Conservation (phyloP, 2,888 invertebrate species). For the Tetanocera ferruginea region DNA sequence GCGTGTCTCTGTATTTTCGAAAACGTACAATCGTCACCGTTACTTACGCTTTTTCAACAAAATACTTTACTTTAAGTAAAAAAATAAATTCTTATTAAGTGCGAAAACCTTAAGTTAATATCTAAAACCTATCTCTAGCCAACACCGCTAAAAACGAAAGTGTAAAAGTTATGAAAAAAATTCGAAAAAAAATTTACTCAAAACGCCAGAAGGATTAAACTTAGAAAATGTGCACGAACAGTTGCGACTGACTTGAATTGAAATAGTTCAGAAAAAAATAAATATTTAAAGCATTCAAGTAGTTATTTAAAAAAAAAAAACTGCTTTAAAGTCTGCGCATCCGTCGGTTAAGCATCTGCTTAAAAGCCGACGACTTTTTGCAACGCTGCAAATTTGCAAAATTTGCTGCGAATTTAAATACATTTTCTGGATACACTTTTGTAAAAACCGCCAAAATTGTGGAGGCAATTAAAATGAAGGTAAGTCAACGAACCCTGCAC, state of each 20-base stretch:
- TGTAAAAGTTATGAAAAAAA: background rate
- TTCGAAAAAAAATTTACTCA: background rate
- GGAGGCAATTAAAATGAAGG: slow-evolving; percentile 70
- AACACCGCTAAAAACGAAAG: background rate
- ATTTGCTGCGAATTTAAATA: background rate
- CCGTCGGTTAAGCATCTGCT: slow-evolving; percentile 25
- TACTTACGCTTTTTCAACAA: background rate
- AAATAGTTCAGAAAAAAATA: background rate
- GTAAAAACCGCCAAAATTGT: slow-evolving; percentile 68
- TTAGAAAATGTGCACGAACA: background rate
- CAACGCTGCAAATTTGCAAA: background rate
- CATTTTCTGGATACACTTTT: slow-evolving; percentile 27
- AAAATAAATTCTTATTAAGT: no score
- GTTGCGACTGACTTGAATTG: background rate
- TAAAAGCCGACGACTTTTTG: background rate
- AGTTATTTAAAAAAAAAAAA: background rate
- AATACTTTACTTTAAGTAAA: background rate
- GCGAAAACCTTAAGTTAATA: background rate
- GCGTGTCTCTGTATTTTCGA: background rate
- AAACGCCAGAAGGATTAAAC: background rate
- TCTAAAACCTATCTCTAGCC: background rate
- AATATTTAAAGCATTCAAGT: background rate
- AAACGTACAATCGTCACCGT: slow-evolving; percentile 2
- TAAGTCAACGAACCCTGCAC: slow-evolving; percentile 48
- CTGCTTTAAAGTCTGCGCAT: background rate